Percentiles rank a stretch among this genome's conserved stretches.
Evolutionary conservation across 30 jellyfish, hydroid and myxozoan species (phyloP).

Genomic region (Catostylus mosaicus): DNA sequence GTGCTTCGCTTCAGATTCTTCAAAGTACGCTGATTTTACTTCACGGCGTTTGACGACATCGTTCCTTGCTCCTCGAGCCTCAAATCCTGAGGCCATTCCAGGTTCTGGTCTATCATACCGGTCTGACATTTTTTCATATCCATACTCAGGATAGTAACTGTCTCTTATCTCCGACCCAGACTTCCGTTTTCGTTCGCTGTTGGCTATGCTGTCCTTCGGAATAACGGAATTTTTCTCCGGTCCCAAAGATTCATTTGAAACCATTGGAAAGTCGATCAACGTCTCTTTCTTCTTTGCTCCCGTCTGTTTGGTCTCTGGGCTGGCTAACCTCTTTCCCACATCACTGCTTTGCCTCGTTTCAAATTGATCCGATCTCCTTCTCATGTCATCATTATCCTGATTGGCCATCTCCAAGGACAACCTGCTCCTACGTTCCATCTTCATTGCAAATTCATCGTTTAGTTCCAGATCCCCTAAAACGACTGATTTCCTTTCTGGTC

Average conservation of each 20-base stretch:
- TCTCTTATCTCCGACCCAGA: not conserved
- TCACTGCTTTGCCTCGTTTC: conserved; percentile 25
- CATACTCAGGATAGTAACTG: not conserved
- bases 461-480: conserved; percentile 42
- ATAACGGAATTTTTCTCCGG: not conserved
- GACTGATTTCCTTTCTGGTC: conserved; percentile 31
- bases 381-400: not conserved
- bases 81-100: not conserved
- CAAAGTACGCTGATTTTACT: conserved; percentile 33
- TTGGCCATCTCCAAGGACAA: conserved; percentile 25
- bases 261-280: not conserved
- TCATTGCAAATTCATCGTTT: conserved; percentile 68
- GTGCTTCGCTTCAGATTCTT: not conserved
- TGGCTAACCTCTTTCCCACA: not conserved
- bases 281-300: not conserved
- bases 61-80: not conserved
- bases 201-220: too few relatives aligned
- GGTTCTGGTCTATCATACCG: not conserved
- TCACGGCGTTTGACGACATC: conserved; percentile 21
- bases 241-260: not conserved
- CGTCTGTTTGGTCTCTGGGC: not conserved
- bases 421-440: conserved; percentile 59
- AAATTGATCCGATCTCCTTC: not conserved
- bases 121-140: not conserved
- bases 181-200: not conserved